phyloP scores from a whole-genome alignment of 2,888 invertebrate species.

The Venustoraphidia nigricollis region DNA sequence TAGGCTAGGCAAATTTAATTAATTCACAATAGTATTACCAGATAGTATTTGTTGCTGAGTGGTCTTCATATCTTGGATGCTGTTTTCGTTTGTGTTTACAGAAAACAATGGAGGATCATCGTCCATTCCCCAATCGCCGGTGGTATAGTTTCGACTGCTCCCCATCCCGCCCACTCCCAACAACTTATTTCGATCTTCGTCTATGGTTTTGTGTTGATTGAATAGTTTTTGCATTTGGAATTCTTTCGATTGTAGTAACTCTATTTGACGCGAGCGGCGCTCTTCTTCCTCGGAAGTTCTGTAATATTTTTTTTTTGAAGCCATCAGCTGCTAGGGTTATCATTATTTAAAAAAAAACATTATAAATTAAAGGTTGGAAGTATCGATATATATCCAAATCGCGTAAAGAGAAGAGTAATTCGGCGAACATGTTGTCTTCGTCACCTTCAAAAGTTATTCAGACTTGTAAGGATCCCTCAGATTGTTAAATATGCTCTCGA shows the following conservation, averaged over 20 bases:
- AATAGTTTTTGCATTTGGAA: slow-evolving; percentile 38
- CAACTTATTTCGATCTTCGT: slow-evolving; percentile 15
- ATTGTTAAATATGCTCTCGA: too few species aligned
- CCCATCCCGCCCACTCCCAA: slow-evolving; percentile 17
- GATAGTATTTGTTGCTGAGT: slow-evolving; percentile 43
- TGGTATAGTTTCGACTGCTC: not conserved
- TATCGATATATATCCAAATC: too few species aligned
- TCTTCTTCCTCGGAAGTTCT: slow-evolving; percentile 47
- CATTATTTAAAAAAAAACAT: slow-evolving; percentile 8
- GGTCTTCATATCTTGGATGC: slow-evolving; percentile 33
- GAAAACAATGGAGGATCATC: slow-evolving; percentile 30
- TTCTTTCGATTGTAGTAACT: slow-evolving; percentile 40
- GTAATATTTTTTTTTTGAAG: slow-evolving; percentile 11
- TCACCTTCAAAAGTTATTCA: too few species aligned
- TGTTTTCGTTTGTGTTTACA: slow-evolving; percentile 23
- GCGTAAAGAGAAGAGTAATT: too few species aligned
- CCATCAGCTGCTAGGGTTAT: too few species aligned
- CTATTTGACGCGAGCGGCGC: slow-evolving; percentile 41
- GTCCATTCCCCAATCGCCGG: slow-evolving; percentile 30
- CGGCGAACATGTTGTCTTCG: too few species aligned
- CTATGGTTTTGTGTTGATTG: slow-evolving; percentile 23
- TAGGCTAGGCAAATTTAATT: not conserved
- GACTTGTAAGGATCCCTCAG: too few species aligned
- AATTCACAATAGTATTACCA: slow-evolving; percentile 23
- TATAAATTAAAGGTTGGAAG: not conserved